Conservation (phyloP, 2,113 vertebrate genomes). For the Chrysochloris asiatica region DNA sequence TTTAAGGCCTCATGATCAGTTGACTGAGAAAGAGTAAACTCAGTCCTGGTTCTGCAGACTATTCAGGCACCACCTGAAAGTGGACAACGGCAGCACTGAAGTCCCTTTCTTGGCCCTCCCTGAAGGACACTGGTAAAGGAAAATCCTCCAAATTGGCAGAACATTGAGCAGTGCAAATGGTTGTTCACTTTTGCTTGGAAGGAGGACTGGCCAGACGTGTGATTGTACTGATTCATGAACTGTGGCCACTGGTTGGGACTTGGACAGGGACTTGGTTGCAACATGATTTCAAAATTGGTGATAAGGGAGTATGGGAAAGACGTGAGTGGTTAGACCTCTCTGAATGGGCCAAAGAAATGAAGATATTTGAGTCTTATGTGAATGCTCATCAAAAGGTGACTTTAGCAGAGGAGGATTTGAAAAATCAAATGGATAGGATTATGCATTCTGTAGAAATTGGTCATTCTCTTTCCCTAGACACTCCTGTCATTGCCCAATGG, state of each 20-base stretch:
- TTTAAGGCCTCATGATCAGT: not conserved
- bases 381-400: not conserved
- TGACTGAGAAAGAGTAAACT: not conserved
- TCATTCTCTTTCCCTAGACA: not conserved
- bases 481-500: not conserved
- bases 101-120: not conserved
- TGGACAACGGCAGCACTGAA: not conserved
- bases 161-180: not conserved
- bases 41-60: not conserved
- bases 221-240: not conserved
- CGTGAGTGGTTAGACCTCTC: not conserved
- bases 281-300: not conserved
- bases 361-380: not conserved
- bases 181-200: not conserved
- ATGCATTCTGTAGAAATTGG: not conserved
- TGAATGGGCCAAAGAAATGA: not conserved
- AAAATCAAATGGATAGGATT: not conserved
- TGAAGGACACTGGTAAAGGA: not conserved
- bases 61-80: not conserved
- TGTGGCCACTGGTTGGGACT: not conserved
- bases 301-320: not conserved
- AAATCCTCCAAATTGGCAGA: not conserved
- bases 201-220: not conserved
- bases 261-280: not conserved
- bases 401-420: not conserved